A percentile compares a stretch with the other conserved stretches of the same genome.
phyloP scores from a whole-genome alignment of 2,113 vertebrate species.

The Glaucomys volans region DNA sequence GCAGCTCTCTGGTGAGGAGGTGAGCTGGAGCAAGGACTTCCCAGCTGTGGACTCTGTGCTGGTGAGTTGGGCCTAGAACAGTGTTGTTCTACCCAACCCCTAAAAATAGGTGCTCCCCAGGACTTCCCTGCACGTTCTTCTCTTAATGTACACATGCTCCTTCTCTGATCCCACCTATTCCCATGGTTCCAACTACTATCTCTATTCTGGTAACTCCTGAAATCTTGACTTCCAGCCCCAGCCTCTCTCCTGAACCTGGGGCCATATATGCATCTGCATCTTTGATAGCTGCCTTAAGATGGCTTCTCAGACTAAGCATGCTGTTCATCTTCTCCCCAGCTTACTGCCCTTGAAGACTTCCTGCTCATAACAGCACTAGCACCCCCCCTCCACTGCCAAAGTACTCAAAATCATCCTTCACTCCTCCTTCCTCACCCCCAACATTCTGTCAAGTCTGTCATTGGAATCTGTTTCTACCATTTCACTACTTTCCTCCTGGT shows the following conservation, averaged over 20 bases:
- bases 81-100: not conserved
- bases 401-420: not conserved
- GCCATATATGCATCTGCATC: not conserved
- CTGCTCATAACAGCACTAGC: not conserved
- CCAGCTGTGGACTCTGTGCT: slow-evolving; percentile 96
- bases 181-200: not conserved
- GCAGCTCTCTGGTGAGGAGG: slow-evolving; percentile 94
- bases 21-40: slow-evolving; percentile 98
- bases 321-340: not conserved
- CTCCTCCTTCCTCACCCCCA: not conserved
- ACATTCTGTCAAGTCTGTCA: not conserved
- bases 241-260: not conserved
- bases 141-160: not conserved
- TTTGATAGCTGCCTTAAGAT: not conserved
- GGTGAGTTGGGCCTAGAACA: slow-evolving; percentile 87
- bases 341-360: not conserved
- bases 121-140: not conserved
- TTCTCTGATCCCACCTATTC: not conserved
- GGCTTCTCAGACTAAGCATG: not conserved
- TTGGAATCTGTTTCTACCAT: not conserved
- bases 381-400: not conserved
- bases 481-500: not conserved
- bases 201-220: not conserved
- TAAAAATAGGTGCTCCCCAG: not conserved
- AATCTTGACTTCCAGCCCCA: not conserved